Conservation (phyloP, 1,140 invertebrate genomes). For the Calephelis virginiensis region DNA sequence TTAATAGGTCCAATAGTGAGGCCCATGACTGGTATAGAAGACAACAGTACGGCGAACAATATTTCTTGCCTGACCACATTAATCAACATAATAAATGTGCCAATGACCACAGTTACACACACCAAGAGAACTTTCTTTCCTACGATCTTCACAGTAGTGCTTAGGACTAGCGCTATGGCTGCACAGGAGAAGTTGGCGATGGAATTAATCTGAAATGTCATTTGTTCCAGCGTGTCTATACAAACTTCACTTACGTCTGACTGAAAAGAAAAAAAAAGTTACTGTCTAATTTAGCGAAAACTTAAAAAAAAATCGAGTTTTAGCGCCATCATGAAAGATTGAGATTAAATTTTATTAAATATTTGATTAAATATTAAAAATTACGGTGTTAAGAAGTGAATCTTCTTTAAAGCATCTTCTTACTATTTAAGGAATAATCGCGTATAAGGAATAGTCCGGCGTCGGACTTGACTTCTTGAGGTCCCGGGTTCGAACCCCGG, state of each 20-base stretch:
- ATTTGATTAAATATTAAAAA: no score
- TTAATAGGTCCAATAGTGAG: constrained; percentile 61
- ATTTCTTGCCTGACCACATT: constrained; percentile 56
- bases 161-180: constrained; percentile 44
- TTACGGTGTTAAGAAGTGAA: no score
- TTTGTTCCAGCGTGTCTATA: constrained; percentile 47
- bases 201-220: constrained; percentile 56
- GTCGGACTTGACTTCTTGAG: no score
- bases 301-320: no score
- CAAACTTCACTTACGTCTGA: constrained; percentile 33
- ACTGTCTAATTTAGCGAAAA: no score
- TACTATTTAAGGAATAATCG: no score
- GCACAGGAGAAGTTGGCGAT: constrained; percentile 35
- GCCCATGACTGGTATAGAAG: constrained; percentile 48
- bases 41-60: constrained; percentile 56
- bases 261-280: constrained; percentile 5
- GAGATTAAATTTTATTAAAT: no score
- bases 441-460: no score
- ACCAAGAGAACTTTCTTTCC: constrained; percentile 62
- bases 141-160: constrained; percentile 48
- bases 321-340: no score
- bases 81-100: constrained; percentile 48
- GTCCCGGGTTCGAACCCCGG: no score
- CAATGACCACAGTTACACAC: constrained; percentile 42
- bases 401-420: no score